These are phyloP conservation scores for Cephus spinipes DNA, from an alignment of 2,888 invertebrate genomes.

Conservation along the genomic window DNA sequence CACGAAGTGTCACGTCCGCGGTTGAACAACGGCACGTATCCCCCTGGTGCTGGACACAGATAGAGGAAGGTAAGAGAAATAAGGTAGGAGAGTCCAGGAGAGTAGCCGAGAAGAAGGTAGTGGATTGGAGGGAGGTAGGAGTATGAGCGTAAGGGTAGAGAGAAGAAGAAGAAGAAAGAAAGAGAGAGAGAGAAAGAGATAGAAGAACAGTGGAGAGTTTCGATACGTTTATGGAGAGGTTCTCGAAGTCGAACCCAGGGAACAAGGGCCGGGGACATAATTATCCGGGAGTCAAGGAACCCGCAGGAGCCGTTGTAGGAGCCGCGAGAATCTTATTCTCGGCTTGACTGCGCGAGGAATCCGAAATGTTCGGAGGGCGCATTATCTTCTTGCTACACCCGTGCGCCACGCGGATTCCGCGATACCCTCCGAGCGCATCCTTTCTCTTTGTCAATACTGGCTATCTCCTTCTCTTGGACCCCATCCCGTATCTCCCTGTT, in stretches of 20 bases:
- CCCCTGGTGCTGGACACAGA: conserved; percentile 7
- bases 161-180: conserved; percentile 17
- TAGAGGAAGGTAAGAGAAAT: conserved; percentile 19
- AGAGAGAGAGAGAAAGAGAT: conserved; percentile 5
- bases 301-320: conserved; percentile 12
- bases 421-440: conserved; percentile 20
- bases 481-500: neutral
- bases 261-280: conserved; percentile 41
- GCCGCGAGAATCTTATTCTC: conserved; percentile 38
- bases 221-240: conserved; percentile 41
- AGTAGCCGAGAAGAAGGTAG: neutral
- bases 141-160: conserved; percentile 9
- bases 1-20: conserved; percentile 30
- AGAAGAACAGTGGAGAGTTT: conserved; percentile 22
- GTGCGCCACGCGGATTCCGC: conserved; percentile 44
- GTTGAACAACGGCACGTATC: conserved; percentile 33
- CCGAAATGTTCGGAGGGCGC: conserved; percentile 47
- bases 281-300: conserved; percentile 45
- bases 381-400: conserved; percentile 44
- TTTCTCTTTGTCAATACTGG: neutral
- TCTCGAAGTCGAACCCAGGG: conserved; percentile 28
- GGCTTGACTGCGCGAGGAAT: conserved; percentile 39
- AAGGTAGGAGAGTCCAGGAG: conserved; percentile 9
- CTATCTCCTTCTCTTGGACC: neutral
- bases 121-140: conserved; percentile 16